Conservation (phyloP, 1,140 invertebrate genomes). For the Bombus haemorrhoidalis region DNA sequence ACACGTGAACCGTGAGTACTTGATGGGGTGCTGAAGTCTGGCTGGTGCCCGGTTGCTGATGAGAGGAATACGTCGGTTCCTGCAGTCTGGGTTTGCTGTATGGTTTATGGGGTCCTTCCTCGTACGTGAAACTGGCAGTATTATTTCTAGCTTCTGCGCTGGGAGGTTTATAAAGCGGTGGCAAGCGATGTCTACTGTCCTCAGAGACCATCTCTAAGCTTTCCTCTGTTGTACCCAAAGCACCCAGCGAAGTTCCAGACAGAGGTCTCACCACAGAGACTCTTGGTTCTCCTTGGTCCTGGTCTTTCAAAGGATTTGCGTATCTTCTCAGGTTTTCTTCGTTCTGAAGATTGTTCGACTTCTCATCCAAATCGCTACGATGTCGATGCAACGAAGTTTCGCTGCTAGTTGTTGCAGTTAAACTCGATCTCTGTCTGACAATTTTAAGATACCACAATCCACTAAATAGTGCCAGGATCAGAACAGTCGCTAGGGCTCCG, state of each 20-base stretch:
- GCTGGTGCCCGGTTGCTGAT: slow-evolving; percentile 77
- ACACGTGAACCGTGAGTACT: slow-evolving; percentile 84
- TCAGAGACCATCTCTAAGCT: slow-evolving; percentile 86
- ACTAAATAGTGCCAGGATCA: slow-evolving; percentile 73
- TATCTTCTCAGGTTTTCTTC: slow-evolving; percentile 92
- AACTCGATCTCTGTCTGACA: slow-evolving; percentile 75
- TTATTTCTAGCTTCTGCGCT: slow-evolving; percentile 89
- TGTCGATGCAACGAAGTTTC: slow-evolving; percentile 85
- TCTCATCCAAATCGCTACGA: slow-evolving; percentile 89
- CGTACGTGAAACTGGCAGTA: slow-evolving; percentile 88
- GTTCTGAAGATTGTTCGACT: slow-evolving; percentile 94
- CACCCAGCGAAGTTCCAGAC: slow-evolving; percentile 80
- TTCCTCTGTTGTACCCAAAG: slow-evolving; percentile 82
- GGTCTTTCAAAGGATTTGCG: slow-evolving; percentile 85
- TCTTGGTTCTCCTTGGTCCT: slow-evolving; percentile 81
- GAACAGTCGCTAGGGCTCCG: slow-evolving; percentile 77
- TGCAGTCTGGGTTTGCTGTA: slow-evolving; percentile 89
- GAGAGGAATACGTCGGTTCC: slow-evolving; percentile 73
- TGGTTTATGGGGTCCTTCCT: slow-evolving; percentile 88
- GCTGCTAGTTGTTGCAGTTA: slow-evolving; percentile 81
- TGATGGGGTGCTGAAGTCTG: slow-evolving; percentile 81
- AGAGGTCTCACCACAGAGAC: slow-evolving; percentile 85
- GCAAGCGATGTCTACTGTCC: slow-evolving; percentile 83
- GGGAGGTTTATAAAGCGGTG: slow-evolving; percentile 83
- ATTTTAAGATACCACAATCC: slow-evolving; percentile 78